Evolutionary conservation across 2,888 invertebrate genomes (phyloP).

Genomic region (Epinotia demarniana): DNA sequence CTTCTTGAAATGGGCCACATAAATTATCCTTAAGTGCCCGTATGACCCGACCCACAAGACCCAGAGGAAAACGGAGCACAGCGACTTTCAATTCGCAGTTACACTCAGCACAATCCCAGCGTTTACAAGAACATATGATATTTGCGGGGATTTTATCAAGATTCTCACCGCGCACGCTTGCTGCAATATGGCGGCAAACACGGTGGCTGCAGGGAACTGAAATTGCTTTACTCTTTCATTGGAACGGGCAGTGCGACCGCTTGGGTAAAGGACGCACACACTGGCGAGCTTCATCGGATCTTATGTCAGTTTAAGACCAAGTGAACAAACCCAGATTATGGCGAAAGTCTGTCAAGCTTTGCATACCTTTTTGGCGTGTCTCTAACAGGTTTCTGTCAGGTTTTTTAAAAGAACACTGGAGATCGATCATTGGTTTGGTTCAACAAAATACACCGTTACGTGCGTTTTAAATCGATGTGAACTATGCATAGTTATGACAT

Average conservation of each 20-base stretch:
- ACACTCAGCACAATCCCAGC: neutral
- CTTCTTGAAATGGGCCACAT: too few species aligned
- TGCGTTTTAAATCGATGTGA: too few species aligned
- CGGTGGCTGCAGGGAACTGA: slow-evolving; percentile 21
- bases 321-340: too few species aligned
- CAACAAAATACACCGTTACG: too few species aligned
- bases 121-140: slow-evolving; percentile 33
- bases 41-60: neutral
- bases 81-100: slow-evolving; percentile 3
- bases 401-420: too few species aligned
- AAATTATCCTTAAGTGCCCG: neutral
- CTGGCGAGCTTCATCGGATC: neutral
- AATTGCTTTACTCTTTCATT: slow-evolving; percentile 43
- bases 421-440: too few species aligned
- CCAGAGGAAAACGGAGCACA: neutral
- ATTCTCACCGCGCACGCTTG: slow-evolving; percentile 10
- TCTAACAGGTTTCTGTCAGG: too few species aligned
- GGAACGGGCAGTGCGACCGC: slow-evolving; percentile 28
- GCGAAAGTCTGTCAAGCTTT: too few species aligned
- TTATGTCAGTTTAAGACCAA: too few species aligned
- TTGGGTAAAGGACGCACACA: slow-evolving; percentile 8
- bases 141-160: slow-evolving; percentile 34
- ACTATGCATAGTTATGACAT: too few species aligned
- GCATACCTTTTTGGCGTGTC: too few species aligned
- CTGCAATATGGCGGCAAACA: slow-evolving; percentile 36